phyloP scores from a whole-genome alignment of 2,113 vertebrate genomes.

The Tupaia tana region DNA sequence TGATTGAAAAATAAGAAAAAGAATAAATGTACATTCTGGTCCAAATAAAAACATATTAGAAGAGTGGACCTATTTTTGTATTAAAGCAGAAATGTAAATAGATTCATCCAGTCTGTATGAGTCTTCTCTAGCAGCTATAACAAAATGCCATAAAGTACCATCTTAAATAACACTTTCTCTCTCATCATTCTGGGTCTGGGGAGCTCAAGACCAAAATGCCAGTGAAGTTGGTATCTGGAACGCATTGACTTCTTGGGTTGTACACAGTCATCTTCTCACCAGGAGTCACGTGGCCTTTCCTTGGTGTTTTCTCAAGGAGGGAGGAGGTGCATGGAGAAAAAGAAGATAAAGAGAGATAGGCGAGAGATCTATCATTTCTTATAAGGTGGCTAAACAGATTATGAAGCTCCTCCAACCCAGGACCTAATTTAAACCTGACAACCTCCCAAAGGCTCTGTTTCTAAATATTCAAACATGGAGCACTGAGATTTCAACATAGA shows the following conservation, averaged over 20 bases:
- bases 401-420: background rate
- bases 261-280: background rate
- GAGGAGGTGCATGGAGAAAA: background rate
- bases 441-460: background rate
- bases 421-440: background rate
- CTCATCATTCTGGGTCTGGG: background rate
- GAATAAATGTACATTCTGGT: background rate
- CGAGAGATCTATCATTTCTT: background rate
- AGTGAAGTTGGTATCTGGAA: background rate
- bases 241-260: background rate
- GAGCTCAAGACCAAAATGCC: background rate
- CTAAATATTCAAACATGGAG: background rate
- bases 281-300: fast-evolving
- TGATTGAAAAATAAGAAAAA: background rate
- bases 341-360: background rate
- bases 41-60: background rate
- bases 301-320: background rate
- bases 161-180: background rate
- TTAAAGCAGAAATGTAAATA: background rate
- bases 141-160: background rate
- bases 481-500: background rate
- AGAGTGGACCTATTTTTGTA: background rate
- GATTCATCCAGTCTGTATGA: background rate
- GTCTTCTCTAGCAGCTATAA: background rate
- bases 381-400: background rate